Percentiles rank a stretch among this genome's conserved stretches.
Conservation (phyloP, 2,888 invertebrate genomes). For the Clanis bilineata region DNA sequence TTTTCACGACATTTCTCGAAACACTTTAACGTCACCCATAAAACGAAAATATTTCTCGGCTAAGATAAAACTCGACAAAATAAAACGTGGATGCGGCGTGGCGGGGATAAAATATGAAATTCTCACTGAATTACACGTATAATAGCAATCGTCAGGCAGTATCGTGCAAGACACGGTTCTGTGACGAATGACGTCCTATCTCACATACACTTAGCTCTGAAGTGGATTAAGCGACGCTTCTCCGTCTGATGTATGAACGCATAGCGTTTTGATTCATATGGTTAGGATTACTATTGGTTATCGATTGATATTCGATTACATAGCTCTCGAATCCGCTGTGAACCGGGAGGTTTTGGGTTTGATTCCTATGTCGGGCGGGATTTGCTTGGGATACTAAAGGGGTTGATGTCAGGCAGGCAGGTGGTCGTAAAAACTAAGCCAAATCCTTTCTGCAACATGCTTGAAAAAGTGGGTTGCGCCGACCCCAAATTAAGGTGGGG, state of each 20-base stretch:
- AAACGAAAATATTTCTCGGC: constrained; percentile 8
- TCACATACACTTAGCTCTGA: constrained; percentile 53
- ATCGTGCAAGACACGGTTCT: constrained; percentile 22
- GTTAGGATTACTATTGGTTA: constrained; percentile 6
- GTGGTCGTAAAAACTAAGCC: too few species aligned
- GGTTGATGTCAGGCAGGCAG: too few species aligned
- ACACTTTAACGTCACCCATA: constrained; percentile 6
- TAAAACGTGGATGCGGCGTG: constrained; percentile 15
- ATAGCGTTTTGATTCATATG: constrained; percentile 10
- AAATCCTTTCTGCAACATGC: too few species aligned
- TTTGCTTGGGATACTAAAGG: too few species aligned
- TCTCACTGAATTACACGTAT: constrained; percentile 20
- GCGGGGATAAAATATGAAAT: constrained; percentile 19
- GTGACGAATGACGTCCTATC: constrained; percentile 70
- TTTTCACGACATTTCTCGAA: constrained; percentile 8
- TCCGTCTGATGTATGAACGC: constrained; percentile 16
- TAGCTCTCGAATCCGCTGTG: too few species aligned
- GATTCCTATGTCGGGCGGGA: too few species aligned
- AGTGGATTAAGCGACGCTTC: constrained; percentile 18
- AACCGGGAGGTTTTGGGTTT: too few species aligned
- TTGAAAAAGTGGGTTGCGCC: too few species aligned
- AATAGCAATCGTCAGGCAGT: constrained; percentile 19
- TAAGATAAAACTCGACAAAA: constrained; percentile 12
- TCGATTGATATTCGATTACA: background rate
- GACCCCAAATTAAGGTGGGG: too few species aligned